A percentile compares a stretch with the other conserved stretches of the same genome.
These are phyloP conservation scores for Phalacrocorax aristotelis DNA, from an alignment of 2,113 vertebrate genomes.

Conservation along the genomic window DNA sequence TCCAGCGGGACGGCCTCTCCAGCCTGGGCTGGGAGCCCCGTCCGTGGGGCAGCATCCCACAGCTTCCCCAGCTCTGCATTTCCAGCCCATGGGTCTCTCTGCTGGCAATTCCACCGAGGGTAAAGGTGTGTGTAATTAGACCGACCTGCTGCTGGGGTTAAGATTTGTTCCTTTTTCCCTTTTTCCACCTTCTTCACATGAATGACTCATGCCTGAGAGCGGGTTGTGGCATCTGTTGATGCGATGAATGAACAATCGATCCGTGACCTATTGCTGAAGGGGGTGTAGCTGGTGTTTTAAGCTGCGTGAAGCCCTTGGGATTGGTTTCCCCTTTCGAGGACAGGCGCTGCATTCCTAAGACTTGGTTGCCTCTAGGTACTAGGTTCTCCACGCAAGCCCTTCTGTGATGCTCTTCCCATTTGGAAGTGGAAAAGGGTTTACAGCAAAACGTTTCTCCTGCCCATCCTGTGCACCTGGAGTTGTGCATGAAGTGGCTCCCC, in stretches of 20 bases:
- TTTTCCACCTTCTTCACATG: rapidly evolving
- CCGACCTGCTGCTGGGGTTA: neutral
- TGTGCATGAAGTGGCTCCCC: neutral
- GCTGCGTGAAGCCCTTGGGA: neutral
- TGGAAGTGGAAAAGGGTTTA: neutral
- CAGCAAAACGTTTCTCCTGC: neutral
- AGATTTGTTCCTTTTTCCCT: neutral
- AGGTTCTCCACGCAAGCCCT: neutral
- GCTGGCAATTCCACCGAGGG: rapidly evolving
- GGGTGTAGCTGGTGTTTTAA: rapidly evolving
- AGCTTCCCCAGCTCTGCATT: neutral
- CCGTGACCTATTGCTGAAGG: rapidly evolving
- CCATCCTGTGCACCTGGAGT: rapidly evolving
- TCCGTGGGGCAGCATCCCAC: neutral
- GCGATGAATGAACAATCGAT: neutral
- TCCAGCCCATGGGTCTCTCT: neutral
- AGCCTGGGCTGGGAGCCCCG: rapidly evolving
- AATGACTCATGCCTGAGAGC: neutral
- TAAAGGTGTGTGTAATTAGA: too few species aligned
- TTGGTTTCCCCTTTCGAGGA: neutral
- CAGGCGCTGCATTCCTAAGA: neutral
- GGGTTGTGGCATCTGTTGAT: rapidly evolving
- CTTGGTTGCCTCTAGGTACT: neutral
- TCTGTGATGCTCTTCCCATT: neutral
- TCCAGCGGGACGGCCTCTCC: rapidly evolving